These are phyloP conservation scores for Drosophila lowei DNA, from an alignment of 1,140 invertebrate species.

Conservation along the genomic window DNA sequence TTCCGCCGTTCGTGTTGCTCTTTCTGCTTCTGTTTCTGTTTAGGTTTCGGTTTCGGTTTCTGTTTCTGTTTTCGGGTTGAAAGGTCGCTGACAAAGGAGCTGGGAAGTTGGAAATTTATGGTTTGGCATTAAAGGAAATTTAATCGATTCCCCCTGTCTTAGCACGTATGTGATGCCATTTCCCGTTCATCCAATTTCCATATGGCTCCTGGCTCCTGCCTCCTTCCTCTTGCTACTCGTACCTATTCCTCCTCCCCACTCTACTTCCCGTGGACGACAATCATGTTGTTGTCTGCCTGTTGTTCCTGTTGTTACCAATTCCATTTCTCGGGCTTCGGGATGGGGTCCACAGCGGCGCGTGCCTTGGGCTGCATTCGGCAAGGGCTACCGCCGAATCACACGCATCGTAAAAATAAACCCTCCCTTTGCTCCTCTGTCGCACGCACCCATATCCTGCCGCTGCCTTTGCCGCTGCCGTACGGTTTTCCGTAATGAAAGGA, in stretches of 20 bases:
- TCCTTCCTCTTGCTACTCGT: constrained; percentile 11
- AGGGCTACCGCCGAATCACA: background rate
- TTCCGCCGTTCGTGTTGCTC: background rate
- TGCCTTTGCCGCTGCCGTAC: constrained; percentile 39
- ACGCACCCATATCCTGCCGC: constrained; percentile 28
- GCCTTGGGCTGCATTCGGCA: constrained; percentile 39
- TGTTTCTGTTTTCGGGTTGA: constrained; percentile 28
- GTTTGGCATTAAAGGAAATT: constrained; percentile 71
- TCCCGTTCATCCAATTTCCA: constrained; percentile 33
- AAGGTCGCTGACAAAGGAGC: constrained; percentile 72
- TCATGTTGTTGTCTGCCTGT: too few species aligned
- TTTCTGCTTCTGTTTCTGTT: constrained; percentile 29
- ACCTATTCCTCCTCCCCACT: too few species aligned
- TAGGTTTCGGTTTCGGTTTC: constrained; percentile 39
- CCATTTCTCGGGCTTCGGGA: constrained; percentile 7
- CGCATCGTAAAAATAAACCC: constrained; percentile 29
- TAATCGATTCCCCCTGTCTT: constrained; percentile 65
- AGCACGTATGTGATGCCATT: constrained; percentile 62
- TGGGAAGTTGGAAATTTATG: constrained; percentile 67
- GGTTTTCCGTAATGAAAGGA: constrained; percentile 70
- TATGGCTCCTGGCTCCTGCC: constrained; percentile 28
- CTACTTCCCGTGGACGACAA: too few species aligned
- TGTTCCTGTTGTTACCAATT: constrained; percentile 26
- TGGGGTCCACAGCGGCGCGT: constrained; percentile 35
- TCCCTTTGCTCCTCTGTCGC: background rate